These are phyloP conservation scores for Upupa epops DNA, from an alignment of 2,113 vertebrate genomes.

Conservation along the genomic window DNA sequence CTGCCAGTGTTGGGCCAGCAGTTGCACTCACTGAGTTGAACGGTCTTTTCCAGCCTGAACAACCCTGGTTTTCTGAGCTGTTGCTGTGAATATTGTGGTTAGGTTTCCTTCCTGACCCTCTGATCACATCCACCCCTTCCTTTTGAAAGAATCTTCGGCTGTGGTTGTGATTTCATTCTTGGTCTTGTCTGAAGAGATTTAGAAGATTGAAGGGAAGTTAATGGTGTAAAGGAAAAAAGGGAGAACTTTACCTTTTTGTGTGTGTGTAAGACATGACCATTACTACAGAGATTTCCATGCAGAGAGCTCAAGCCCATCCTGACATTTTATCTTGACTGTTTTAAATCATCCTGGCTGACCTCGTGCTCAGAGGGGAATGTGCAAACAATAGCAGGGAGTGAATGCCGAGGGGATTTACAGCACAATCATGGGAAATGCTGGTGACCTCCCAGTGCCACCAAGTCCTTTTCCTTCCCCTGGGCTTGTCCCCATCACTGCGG, in stretches of 20 bases:
- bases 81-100: not conserved
- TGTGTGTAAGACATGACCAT: not conserved
- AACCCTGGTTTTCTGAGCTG: not conserved
- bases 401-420: not conserved
- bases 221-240: not conserved
- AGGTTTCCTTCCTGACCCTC: not conserved
- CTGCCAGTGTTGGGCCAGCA: not conserved
- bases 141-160: not conserved
- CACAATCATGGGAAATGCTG: slow-evolving; percentile 32
- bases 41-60: not conserved
- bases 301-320: not conserved
- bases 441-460: not conserved
- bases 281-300: not conserved
- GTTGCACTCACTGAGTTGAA: not conserved
- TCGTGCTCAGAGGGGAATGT: not conserved
- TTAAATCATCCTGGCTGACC: not conserved
- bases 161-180: not conserved
- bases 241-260: not conserved
- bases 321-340: not conserved
- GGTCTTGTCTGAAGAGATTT: not conserved
- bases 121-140: not conserved
- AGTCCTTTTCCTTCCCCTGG: slow-evolving; percentile 1
- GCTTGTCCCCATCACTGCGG: not conserved
- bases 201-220: not conserved
- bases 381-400: not conserved